Evolutionary conservation across 2,888 invertebrate species (phyloP).

Genomic region (Hypselothyrea guttata): DNA sequence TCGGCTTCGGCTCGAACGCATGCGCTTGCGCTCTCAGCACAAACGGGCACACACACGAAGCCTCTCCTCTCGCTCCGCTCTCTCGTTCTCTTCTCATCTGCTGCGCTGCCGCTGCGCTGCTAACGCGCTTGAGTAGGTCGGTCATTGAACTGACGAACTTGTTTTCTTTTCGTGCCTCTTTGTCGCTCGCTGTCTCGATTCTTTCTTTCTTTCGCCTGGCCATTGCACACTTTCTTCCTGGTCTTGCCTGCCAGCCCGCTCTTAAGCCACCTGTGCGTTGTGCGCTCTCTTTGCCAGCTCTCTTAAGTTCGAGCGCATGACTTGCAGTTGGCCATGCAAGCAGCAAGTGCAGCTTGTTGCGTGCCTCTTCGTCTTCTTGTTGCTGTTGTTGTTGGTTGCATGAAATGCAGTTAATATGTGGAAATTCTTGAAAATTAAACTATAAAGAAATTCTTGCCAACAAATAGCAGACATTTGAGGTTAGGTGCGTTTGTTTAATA

Average conservation of each 20-base stretch:
- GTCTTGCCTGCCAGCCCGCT: conserved; percentile 37
- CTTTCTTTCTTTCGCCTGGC: conserved; percentile 54
- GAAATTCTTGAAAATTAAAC: too few species aligned
- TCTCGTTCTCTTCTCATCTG: conserved; percentile 11
- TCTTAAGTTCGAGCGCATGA: conserved; percentile 5
- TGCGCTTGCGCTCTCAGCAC: conserved; percentile 60
- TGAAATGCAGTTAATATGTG: too few species aligned
- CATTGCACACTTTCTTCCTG: conserved; percentile 73
- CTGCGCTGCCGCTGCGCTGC: conserved; percentile 58
- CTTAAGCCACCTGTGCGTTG: conserved; percentile 48
- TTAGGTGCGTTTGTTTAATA: too few species aligned
- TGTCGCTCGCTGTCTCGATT: conserved; percentile 34
- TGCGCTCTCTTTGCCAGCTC: conserved; percentile 6
- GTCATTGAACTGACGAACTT: conserved; percentile 83
- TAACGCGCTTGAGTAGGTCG: conserved; percentile 83
- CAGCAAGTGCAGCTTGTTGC: conserved; percentile 41
- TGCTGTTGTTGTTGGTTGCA: too few species aligned
- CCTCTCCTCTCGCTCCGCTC: conserved; percentile 8
- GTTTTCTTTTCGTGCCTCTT: conserved; percentile 69
- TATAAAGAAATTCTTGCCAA: too few species aligned
- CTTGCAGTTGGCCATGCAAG: conserved; percentile 37
- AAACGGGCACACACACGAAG: conserved; percentile 48
- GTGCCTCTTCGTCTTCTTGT: too few species aligned
- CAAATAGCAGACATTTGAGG: too few species aligned
- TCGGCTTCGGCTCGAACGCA: conserved; percentile 51